Evolutionary conservation across 92 coral and sea anemone species (phyloP).

Genomic region (Actinernus sp.): DNA sequence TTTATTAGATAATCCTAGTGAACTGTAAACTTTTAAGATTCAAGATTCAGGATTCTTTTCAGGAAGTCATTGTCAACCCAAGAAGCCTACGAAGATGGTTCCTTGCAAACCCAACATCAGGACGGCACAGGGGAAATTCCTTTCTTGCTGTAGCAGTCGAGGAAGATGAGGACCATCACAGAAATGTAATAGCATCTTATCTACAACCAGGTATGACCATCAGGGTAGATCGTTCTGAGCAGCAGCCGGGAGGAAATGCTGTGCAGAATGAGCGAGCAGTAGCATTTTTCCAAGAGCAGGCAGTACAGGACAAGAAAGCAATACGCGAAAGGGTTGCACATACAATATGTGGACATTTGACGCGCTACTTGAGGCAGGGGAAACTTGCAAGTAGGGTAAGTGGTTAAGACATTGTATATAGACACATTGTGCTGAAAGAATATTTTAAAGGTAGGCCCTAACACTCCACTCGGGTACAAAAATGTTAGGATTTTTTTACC

Average conservation of each 20-base stretch:
- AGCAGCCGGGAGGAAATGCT: background rate
- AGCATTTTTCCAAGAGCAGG: background rate
- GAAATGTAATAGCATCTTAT: conserved; percentile 42
- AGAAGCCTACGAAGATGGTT: conserved; percentile 80
- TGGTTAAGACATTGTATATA: background rate
- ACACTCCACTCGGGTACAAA: too few species aligned
- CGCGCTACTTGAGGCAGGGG: conserved; percentile 37
- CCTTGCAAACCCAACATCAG: conserved; percentile 74
- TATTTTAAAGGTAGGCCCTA: background rate
- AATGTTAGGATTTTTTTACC: too few species aligned
- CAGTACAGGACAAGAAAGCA: conserved; percentile 9
- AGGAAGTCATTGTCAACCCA: conserved; percentile 76
- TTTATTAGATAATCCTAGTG: too few species aligned
- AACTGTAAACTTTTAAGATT: too few species aligned
- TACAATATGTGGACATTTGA: conserved; percentile 59
- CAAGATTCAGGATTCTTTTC: too few species aligned
- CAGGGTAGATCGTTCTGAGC: conserved; percentile 4
- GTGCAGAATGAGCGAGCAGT: background rate
- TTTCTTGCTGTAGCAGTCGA: conserved; percentile 3
- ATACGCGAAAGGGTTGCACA: conserved; percentile 53
- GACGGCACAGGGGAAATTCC: conserved; percentile 36
- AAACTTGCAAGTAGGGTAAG: conserved; percentile 47
- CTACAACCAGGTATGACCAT: conserved; percentile 20
- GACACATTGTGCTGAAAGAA: background rate
- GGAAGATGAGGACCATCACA: conserved; percentile 15